Evolutionary conservation across 2,113 vertebrate genomes (phyloP), one percentile per base, ranked within the genome.

Genomic region (Nothoprocta pentlandii): DNA sequence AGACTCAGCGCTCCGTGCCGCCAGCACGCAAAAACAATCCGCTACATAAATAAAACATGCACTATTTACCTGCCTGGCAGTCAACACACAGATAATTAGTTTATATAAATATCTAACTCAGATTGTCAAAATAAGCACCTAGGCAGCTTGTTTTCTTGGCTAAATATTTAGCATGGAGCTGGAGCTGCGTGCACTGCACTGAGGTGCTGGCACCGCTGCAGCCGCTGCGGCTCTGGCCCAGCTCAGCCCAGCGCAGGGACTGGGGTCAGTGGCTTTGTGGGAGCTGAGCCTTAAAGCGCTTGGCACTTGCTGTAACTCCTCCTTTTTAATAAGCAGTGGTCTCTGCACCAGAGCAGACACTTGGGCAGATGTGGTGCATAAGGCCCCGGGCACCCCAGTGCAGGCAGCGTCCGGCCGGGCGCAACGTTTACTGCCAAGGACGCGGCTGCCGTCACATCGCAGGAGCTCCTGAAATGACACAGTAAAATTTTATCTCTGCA

Each of bases 381-480:
- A 70, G 80, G 74, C 59, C 77, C 4, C 1, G n/a, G 88, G 89
- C 68, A 92, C 58, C 92, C 39, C 7, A 9, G 12, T 5, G n/a
- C 5, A 0, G 6, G 62, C 79, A 81, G 88, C 64, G 1, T 77
- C 28, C 89, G 74, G 77, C 73, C 8, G 36, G 1, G 2, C 22
- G 41, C 54, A 91, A 92, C 96, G 73, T 93, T 92, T 34, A 63
- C 94, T 80, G 92, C 94, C 92, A 87, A 96, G 95, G 97, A 92
- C 93, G 3, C 77, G 64, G 69, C 87, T 93, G 93, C 10, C 47
- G 89, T 56, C 80, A 25, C 30, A n/a, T n/a, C 76, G 10, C 41
- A 34, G 82, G 46, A 92, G 69, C 87, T 92, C 87, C 93, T 78
- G 73, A 63, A 89, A 63, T 17, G 91, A n/a, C 92, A 91, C 81